Base-by-base conservation (phyloP, 2,888 invertebrate genomes). In the Drosophila rubida region DNA sequence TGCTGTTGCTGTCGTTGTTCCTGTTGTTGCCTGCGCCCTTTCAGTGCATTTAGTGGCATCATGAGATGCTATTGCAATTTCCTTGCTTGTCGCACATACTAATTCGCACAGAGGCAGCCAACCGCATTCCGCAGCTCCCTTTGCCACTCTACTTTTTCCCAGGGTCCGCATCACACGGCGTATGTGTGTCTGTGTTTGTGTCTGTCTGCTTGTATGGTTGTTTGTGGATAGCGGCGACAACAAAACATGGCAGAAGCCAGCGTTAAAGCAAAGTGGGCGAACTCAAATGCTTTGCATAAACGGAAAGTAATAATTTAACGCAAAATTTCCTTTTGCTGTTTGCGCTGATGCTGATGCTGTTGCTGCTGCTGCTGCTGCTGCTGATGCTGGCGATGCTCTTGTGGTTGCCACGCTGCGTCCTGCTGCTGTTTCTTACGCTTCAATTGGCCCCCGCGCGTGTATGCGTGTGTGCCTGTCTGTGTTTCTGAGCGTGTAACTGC, bases 291-390 rank as follows among this genome's bases (percentile, higher is more conserved):
- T 88, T 84, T 79, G 79, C 79, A 83, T 90, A 87, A 88, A 82
- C 89, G 90, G 87, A 90, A 90, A 89, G 90, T 90, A 90, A 89
- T 89, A 90, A 90, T 90, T 90, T 90, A 90, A 90, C 87, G 90
- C 80, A 88, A 88, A 89, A 88, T 87, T 80, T 89, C 82, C 76
- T 89, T 86, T 78, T 87, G 83, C 88, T 88, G 89, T 87, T 72
- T 60, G 51, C 49, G 66, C 30, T 67, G 67, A 39, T 63, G 63
- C 39, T 67, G 59, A 22, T 42, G 55, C 30, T 65, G 62, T 16
- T 42, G 55, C 19, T 59, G 50, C 13, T 37, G 35, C 3, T 39
- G 71, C 69, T 70, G 67, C 83, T 85, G 61, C 85, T 75, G 67
- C 19, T 59, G 50, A 37, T 37, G 35, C 3, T 39, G 71, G 45